A percentile compares a stretch with the other conserved stretches of the same genome.
These are phyloP conservation scores for Geotrypetes seraphini DNA, from an alignment of 2,797 vertebrate species.

Conservation along the genomic window DNA sequence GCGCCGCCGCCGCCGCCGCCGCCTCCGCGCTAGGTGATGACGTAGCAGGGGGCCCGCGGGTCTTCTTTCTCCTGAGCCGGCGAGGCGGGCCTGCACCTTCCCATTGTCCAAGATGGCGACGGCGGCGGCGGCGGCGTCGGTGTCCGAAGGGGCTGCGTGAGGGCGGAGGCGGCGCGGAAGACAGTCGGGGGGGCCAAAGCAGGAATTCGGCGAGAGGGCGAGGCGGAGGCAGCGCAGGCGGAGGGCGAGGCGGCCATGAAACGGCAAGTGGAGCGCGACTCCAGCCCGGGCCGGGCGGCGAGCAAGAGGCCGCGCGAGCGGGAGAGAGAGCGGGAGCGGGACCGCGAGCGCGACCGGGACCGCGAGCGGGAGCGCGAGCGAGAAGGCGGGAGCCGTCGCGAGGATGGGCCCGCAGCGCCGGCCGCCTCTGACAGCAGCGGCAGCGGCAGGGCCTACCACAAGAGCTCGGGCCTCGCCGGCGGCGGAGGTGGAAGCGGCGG, in stretches of 20 bases:
- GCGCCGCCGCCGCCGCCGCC: neutral
- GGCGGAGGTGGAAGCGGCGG: conserved; percentile 19
- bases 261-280: conserved; percentile 81
- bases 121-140: conserved; percentile 39
- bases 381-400: conserved; percentile 51
- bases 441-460: conserved; percentile 46
- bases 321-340: conserved; percentile 45
- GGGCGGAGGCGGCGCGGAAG: neutral
- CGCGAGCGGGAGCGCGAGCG: conserved; percentile 36
- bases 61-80: no score
- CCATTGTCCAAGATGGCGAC: conserved; percentile 94
- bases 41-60: no score
- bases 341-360: no score
- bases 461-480: conserved; percentile 42
- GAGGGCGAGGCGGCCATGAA: conserved; percentile 73
- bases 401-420: no score
- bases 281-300: conserved; percentile 62
- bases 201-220: conserved; percentile 84
- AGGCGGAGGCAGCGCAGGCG: conserved; percentile 38
- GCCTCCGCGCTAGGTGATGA: neutral
- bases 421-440: no score
- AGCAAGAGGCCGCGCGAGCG: conserved; percentile 67
- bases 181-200: conserved; percentile 40
- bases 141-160: neutral
- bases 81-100: conserved; percentile 65